Base-by-base conservation (phyloP, 1,140 invertebrate species). In the Trigoniulus corallinus region DNA sequence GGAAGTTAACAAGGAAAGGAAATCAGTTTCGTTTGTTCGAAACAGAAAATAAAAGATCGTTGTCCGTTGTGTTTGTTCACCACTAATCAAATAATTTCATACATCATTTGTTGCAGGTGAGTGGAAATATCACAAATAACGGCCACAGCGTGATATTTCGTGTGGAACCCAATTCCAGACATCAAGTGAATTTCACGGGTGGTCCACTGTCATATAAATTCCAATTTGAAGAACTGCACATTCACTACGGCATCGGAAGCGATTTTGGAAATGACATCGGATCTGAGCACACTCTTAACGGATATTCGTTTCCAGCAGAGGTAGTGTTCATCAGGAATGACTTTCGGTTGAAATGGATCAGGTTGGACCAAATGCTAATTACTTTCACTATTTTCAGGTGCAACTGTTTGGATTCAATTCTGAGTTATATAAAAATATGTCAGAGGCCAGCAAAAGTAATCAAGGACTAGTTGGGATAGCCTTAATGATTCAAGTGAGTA, bases 331-430 rank as follows among this genome's bases (percentile, higher is more conserved):
- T 39, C n/a, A n/a, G n/a, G n/a, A n/a, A n/a, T n/a, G n/a, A n/a
- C n/a, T n/a, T n/a, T n/a, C 15, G 29, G 29, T 34, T 34, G 7
- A 15, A 34, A 34, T 7, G 7, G 7, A 34, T 34, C 29, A 15
- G 15, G 29, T 34, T 15, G 7, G 29, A 34, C 7, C 7, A 7
- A 7, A 34, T 34, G 15, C 15, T 34, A 34, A 7, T 47, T 47
- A 47, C 57, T 60, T 60, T 64, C 62, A 57, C 67, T 64, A 58
- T 74, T 77, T 49, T 43, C 75, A 94, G 89, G 83, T 95, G 58
- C 91, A 96, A 70, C 72, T 96, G 34, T 88, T 92, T 59, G 92
- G 89, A 2, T 97, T 87, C 71, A 96, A 96, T 65, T 84, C 87
- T 53, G 88, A 96, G 65, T 72, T 97, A n/a, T 96, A 95, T 70